phyloP scores from a whole-genome alignment of 2,113 vertebrate species.

The Erpornis zantholeuca region DNA sequence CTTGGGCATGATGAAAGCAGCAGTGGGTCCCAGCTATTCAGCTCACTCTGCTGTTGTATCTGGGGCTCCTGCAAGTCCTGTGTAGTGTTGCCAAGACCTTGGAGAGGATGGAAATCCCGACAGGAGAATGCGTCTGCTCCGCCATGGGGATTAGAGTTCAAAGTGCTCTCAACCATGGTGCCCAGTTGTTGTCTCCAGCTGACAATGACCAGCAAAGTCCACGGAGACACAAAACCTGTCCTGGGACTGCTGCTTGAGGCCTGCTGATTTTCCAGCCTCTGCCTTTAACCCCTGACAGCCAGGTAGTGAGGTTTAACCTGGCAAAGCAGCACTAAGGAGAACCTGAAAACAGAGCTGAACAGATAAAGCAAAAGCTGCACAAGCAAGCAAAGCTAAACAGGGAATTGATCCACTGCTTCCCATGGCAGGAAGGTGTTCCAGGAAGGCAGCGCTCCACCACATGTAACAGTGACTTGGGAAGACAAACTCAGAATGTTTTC shows the following conservation, averaged over 20 bases:
- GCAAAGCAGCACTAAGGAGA: background rate
- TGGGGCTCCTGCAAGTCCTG: background rate
- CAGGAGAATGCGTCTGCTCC: background rate
- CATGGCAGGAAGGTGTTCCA: background rate
- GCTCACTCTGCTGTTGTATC: background rate
- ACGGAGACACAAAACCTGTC: background rate
- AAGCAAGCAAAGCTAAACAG: background rate
- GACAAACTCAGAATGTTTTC: background rate
- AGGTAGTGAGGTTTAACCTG: background rate
- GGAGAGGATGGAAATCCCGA: background rate
- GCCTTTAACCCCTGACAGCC: background rate
- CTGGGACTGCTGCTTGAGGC: background rate
- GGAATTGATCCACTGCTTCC: background rate
- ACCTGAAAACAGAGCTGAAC: background rate
- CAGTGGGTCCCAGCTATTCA: background rate
- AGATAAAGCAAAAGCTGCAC: background rate
- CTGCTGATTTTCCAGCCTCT: background rate
- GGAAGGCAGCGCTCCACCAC: background rate
- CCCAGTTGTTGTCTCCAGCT: background rate
- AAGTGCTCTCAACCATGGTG: background rate
- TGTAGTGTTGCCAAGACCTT: constrained; percentile 22
- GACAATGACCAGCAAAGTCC: constrained; percentile 24
- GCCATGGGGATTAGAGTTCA: constrained; percentile 10
- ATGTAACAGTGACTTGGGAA: background rate
- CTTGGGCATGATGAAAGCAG: background rate